These are phyloP conservation scores for Disparrhopalites patrizii DNA, from an alignment of 2,888 invertebrate species.

Conservation along the genomic window DNA sequence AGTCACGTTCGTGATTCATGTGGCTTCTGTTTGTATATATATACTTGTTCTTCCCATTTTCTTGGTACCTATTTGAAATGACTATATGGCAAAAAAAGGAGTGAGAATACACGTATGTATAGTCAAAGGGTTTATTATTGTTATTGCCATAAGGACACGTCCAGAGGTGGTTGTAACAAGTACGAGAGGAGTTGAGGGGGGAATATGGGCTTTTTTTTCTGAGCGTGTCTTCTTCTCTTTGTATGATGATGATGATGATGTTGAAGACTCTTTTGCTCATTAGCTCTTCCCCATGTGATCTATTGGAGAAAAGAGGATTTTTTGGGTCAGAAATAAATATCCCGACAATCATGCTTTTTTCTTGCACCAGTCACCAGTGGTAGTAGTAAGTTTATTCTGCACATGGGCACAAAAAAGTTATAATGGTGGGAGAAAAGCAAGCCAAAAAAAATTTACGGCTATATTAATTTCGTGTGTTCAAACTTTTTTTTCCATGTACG, in stretches of 20 bases:
- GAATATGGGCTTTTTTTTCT: too few relatives aligned
- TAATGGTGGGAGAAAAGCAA: not conserved
- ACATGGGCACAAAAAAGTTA: too few relatives aligned
- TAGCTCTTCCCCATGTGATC: slow-evolving; percentile 15
- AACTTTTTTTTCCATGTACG: too few relatives aligned
- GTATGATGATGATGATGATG: slow-evolving; percentile 1
- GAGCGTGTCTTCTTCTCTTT: too few relatives aligned
- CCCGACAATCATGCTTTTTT: too few relatives aligned
- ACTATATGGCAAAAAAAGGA: too few relatives aligned
- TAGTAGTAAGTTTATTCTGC: too few relatives aligned
- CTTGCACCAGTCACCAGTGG: too few relatives aligned
- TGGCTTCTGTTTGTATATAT: not conserved
- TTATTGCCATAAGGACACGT: not conserved
- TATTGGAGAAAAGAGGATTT: slow-evolving; percentile 8
- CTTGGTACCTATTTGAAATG: too few relatives aligned
- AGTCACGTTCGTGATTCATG: slow-evolving; percentile 33
- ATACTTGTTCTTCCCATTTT: too few relatives aligned
- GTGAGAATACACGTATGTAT: too few relatives aligned
- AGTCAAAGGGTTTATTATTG: not conserved
- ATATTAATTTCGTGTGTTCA: too few relatives aligned
- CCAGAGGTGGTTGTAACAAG: slow-evolving; percentile 13
- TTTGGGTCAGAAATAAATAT: slow-evolving; percentile 15
- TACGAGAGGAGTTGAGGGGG: slow-evolving; percentile 11
- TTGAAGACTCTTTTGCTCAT: slow-evolving; percentile 2
- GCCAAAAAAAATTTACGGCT: not conserved